Evolutionary conservation across 2,888 invertebrate genomes (phyloP), one percentile per base, ranked within the genome.

Genomic region (Agapostemon virescens): DNA sequence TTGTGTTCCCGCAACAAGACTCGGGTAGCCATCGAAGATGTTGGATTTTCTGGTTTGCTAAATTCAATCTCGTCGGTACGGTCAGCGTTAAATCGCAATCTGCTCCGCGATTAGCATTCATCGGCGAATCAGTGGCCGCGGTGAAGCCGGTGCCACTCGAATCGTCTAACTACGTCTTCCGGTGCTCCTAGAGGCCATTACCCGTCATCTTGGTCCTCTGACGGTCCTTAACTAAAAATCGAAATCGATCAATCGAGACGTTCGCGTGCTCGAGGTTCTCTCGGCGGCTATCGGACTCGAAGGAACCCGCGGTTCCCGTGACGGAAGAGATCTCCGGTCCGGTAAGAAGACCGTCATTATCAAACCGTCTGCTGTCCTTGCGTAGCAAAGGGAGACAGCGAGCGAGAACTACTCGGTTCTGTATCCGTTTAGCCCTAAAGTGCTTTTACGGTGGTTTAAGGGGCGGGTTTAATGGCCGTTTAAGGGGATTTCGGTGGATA

Each of bases 401-500:
- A 64, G 79, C 76, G 66, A 79, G 74, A 68, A 68, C 69, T 69
- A 33, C 55, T 40, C 68, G 64, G 71, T 75, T 61, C 79, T 78
- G 86, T 88, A 85, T 88, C 87, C 87, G 87, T 88, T 88, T 88
- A 87, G 84, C 72, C 83, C 73, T 86, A 86, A 87, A 86, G 86
- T 87, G 83, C 86, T 87, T 87, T 87, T 75, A 87, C 84, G 85
- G 84, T 79, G 81, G 85, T 85, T 86, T 85, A 83, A 88, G 89
- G 87, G 88, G 88, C 88, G 88, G 87, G 87, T 89, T 90, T 91
- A 91, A 91, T 90, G 91, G 90, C 86, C 90, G 91, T 91, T 92
- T 91, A 92, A 91, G 90, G 90, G 91, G 91, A 91, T 92, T 91
- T 91, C 85, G 85, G 86, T 85, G 86, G 87, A 89, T 90, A 91